Percentiles rank a stretch among this genome's conserved stretches.
Evolutionary conservation across 35 echinoderm and acorn worm species (phyloP).

Genomic region (Amphiura filiformis): DNA sequence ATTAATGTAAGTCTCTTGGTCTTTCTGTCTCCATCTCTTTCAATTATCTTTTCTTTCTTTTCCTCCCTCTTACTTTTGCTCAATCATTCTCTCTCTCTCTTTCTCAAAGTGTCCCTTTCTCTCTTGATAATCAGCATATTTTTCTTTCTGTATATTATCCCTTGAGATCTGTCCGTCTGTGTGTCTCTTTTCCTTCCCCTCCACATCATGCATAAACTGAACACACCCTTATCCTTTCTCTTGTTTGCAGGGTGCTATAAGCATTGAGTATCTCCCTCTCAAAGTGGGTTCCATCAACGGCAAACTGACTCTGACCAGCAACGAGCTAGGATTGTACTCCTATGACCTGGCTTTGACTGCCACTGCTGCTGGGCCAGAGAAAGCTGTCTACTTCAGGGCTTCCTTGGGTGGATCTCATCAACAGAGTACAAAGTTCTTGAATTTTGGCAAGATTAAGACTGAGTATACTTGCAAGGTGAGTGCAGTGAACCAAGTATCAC

Average conservation of each 20-base stretch:
- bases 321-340: slow-evolving; percentile 84
- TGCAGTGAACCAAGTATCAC: no score
- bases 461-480: slow-evolving; percentile 95
- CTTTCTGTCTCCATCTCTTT: no score
- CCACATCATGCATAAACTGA: no score
- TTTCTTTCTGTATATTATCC: not conserved
- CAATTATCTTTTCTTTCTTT: no score
- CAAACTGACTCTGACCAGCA: slow-evolving; percentile 86
- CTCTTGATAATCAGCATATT: not conserved
- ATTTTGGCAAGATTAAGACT: slow-evolving; percentile 95
- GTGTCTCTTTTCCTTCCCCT: no score
- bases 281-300: slow-evolving; percentile 62
- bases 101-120: no score
- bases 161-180: no score
- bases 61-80: no score
- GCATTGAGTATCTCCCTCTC: slow-evolving; percentile 82
- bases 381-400: slow-evolving; percentile 91
- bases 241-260: slow-evolving; percentile 65
- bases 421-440: slow-evolving; percentile 72
- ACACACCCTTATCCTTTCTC: no score
- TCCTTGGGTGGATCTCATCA: slow-evolving; percentile 75
- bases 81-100: no score
- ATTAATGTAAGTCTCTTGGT: no score
- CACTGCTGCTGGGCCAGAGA: slow-evolving; percentile 91
- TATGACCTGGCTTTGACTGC: slow-evolving; percentile 90